Conservation (phyloP, 2,113 vertebrate genomes). For the Laterallus jamaicensis region DNA sequence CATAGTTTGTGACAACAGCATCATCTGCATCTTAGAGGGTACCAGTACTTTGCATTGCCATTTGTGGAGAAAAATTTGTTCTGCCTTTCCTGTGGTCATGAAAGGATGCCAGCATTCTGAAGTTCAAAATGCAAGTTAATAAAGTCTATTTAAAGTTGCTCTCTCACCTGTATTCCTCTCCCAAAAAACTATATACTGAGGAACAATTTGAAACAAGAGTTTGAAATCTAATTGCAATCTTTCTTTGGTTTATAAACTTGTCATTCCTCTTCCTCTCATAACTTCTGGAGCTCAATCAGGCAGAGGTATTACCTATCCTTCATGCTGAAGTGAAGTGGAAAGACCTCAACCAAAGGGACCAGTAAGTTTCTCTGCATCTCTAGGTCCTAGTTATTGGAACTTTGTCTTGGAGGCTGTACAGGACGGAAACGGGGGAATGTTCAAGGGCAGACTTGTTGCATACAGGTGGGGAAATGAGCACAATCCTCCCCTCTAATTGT, state of each 20-base stretch:
- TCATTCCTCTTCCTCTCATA: not conserved
- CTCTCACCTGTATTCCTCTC: not conserved
- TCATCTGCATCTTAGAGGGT: not conserved
- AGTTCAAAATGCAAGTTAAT: not conserved
- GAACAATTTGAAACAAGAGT: not conserved
- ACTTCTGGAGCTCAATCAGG: not conserved
- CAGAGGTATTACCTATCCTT: not conserved
- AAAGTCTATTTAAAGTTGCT: not conserved
- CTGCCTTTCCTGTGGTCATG: not conserved
- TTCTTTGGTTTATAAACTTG: not conserved
- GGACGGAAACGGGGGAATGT: not conserved
- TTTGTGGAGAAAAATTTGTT: not conserved
- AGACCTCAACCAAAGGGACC: not conserved
- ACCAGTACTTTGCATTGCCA: fast-evolving
- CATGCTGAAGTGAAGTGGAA: not conserved
- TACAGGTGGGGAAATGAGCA: not conserved
- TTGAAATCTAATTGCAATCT: not conserved
- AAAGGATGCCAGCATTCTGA: not conserved
- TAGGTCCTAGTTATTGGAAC: not conserved
- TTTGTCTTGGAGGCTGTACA: not conserved
- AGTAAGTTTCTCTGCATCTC: not conserved
- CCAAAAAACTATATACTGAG: not conserved
- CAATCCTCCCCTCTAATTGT: not conserved
- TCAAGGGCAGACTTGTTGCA: not conserved
- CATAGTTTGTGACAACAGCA: not conserved